Evolutionary conservation across 2,888 invertebrate genomes (phyloP), one percentile per base, ranked within the genome.

Genomic region (Serrognathus titanus): DNA sequence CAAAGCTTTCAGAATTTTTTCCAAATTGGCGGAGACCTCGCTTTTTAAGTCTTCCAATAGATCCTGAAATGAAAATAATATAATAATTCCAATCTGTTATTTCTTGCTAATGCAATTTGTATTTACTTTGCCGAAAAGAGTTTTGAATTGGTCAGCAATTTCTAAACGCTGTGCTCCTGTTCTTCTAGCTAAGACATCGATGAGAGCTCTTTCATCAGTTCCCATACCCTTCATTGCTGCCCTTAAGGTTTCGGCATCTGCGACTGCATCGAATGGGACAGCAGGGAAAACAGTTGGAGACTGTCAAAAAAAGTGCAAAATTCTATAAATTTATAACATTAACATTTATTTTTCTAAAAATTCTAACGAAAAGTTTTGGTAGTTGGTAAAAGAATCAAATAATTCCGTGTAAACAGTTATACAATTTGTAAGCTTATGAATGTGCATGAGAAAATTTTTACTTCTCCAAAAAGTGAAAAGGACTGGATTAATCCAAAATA

Each of bases 211-310:
- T 75, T 97, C 96, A 74, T 97, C 92, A 0, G 96, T 96, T 31
- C 95, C 93, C 66, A 91, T 87, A 49, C 94, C 94, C 79, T 93
- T 94, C 94, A 94, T 94, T 0, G 94, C 94, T 68, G 89, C 90
- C n/a, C 93, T 83, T 24, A 94, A 81, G 2, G 85, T 79, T 65
- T 88, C 88, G 0, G 93, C 93, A 83, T 94, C 94, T 8, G 82
- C 83, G 31, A 88, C 84, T 3, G 93, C 84, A 71, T 93, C 86
- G 78, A 92, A 92, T 0, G 86, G 87, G 62, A 86, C 83, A 9
- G 82, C 86, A 5, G 92, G 87, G 39, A 85, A 81, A 36, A 93
- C 84, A 3, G 92, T 92, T 53, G 92, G 91, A 55, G 82, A 85
- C 24, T 31, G 6, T 3, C 24, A 31, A 31, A 31, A 31, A 31